These are phyloP conservation scores for Callorhinus ursinus DNA, from an alignment of 2,113 vertebrate species.

Conservation along the genomic window DNA sequence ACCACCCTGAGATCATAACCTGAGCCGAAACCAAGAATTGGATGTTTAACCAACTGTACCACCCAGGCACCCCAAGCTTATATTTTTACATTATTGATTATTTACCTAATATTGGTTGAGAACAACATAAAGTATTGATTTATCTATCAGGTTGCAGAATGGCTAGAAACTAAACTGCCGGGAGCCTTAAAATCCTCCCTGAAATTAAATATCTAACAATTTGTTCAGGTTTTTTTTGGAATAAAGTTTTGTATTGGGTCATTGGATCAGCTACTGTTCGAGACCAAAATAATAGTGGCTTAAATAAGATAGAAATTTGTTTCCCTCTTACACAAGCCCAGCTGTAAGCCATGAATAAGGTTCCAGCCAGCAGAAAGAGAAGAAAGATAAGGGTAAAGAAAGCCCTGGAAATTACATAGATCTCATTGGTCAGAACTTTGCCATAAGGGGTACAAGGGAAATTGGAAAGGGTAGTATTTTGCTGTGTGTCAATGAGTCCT, in stretches of 20 bases:
- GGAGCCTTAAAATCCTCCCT: background rate
- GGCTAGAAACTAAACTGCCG: constrained; percentile 11
- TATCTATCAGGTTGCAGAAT: background rate
- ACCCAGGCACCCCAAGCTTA: background rate
- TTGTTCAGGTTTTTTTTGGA: constrained; percentile 4
- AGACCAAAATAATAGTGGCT: constrained; percentile 17
- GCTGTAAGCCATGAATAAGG: background rate
- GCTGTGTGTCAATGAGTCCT: background rate
- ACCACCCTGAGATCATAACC: background rate
- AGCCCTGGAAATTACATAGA: background rate
- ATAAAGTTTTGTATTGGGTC: background rate
- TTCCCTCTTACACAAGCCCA: background rate
- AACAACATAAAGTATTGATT: constrained; percentile 21
- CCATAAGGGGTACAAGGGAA: background rate
- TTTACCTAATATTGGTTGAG: constrained; percentile 22
- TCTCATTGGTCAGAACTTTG: background rate
- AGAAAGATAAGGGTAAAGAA: background rate
- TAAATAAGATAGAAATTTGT: background rate
- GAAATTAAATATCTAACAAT: constrained; percentile 4
- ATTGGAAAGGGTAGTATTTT: background rate
- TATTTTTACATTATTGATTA: constrained; percentile 3
- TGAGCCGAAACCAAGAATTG: background rate
- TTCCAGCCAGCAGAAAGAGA: background rate
- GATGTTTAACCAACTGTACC: background rate
- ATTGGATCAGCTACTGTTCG: background rate